A percentile compares a stretch with the other conserved stretches of the same genome.
Conservation (phyloP, 2,113 vertebrate genomes). For the Oreochromis spilurus region DNA sequence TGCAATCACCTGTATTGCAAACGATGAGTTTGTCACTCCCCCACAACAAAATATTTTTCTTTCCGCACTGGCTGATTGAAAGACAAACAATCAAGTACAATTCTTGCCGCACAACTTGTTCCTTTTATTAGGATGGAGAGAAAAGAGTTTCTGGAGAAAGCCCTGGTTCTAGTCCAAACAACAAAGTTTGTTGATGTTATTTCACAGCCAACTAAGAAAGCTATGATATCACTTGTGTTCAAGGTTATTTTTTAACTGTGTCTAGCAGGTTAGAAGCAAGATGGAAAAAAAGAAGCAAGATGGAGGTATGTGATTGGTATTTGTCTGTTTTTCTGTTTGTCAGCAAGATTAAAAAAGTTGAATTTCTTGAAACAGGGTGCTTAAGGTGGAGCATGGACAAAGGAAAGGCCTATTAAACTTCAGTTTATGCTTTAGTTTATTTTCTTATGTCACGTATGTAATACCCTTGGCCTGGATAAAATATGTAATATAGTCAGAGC, state of each 20-base stretch:
- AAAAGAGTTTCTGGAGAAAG: background rate
- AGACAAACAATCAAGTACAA: background rate
- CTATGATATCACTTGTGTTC: background rate
- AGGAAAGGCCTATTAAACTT: background rate
- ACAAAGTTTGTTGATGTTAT: background rate
- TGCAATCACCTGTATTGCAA: background rate
- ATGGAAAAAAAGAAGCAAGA: rapidly evolving
- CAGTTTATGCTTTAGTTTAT: background rate
- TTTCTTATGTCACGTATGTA: background rate
- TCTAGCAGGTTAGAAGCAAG: background rate
- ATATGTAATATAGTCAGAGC: background rate
- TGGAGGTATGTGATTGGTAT: background rate
- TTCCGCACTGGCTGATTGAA: background rate
- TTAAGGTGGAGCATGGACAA: background rate
- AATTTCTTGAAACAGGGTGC: background rate
- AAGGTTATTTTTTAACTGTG: background rate
- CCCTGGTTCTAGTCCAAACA: background rate
- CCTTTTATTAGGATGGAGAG: background rate
- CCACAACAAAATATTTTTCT: background rate
- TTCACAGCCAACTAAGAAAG: background rate
- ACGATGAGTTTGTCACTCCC: background rate
- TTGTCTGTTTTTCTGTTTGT: background rate
- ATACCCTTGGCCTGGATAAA: background rate
- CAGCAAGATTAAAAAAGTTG: background rate
- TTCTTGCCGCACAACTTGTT: background rate